A percentile compares a stretch with the other conserved stretches of the same genome.
phyloP scores from a whole-genome alignment of 2,113 vertebrate genomes.

The Oncorhynchus masou region DNA sequence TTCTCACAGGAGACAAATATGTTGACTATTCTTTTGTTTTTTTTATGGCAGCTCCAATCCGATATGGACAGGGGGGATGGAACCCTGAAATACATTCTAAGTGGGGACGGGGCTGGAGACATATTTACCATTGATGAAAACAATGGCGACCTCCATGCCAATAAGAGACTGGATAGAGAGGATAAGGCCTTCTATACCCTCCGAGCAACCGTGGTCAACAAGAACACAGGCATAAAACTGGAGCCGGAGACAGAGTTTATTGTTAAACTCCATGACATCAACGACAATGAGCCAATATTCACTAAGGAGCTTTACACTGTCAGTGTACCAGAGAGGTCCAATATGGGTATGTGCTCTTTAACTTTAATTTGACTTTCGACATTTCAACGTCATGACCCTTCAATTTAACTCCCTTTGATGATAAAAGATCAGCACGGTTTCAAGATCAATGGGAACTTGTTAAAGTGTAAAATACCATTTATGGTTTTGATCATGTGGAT shows the following conservation, averaged over 20 bases:
- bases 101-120: constrained; percentile 91
- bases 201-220: constrained; percentile 87
- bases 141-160: constrained; percentile 93
- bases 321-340: constrained; percentile 88
- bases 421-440: too few relatives aligned
- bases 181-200: constrained; percentile 88
- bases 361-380: not conserved
- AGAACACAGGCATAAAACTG: constrained; percentile 81
- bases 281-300: constrained; percentile 95
- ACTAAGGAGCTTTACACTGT: constrained; percentile 85
- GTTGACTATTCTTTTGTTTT: constrained; percentile 48
- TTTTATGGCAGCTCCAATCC: constrained; percentile 86
- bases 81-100: constrained; percentile 89
- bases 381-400: too few relatives aligned
- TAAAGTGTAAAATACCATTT: not conserved
- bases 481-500: not conserved
- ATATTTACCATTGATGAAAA: constrained; percentile 92
- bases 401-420: too few relatives aligned
- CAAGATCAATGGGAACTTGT: too few relatives aligned
- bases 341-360: constrained; percentile 78
- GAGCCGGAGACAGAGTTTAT: constrained; percentile 94
- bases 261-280: constrained; percentile 96
- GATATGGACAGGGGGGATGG: constrained; percentile 89
- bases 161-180: constrained; percentile 89
- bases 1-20: not conserved